Evolutionary conservation across 1,140 invertebrate species (phyloP), one percentile per base, ranked within the genome.

Genomic region (Apis dorsata): DNA sequence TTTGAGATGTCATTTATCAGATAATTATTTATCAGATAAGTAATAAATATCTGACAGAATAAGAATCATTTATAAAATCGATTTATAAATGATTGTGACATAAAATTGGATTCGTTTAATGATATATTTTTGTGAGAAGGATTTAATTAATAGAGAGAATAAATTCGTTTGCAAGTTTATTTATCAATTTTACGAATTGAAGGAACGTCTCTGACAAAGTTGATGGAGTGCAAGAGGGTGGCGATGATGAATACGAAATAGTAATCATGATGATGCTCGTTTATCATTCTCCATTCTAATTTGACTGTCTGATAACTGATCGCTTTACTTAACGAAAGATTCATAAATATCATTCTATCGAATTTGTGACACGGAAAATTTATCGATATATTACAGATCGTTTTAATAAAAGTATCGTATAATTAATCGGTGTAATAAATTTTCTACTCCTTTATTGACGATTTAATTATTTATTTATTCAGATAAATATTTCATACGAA

Each of bases 211-310:
- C 24, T 34, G 55, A 53, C 17, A 21, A 74, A 59, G 55, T 57
- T 74, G 72, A 74, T 44, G 72, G 72, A 74, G 34, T 28, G 57
- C 28, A 53, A 73, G 34, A 44, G 34, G 57, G 55, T 21, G 19
- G 28, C 28, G 19, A 60, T 73, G 72, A 74, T 74, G 21, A 74
- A 74, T 74, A 59, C 28, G 55, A 74, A 44, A 60, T 60, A 60
- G 55, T 74, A 74, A 74, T 74, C 55, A 59, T 19, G 55, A 44
- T 74, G 34, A 24, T 24, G 72, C 72, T 75, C 72, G 72, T 75
- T 75, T 49, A 60, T 60, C 55, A 63, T 21, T 15, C n/a, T 75
- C 59, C 72, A 51, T 75, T 62, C 21, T 75, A 63, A 75, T 62
- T 74, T 49, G 19, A n/a, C 34, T 19, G 71, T 34, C 51, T 60